A percentile compares a stretch with the other conserved stretches of the same genome.
phyloP scores from a whole-genome alignment of 2,113 vertebrate genomes.

The Amblyornis subalaris region DNA sequence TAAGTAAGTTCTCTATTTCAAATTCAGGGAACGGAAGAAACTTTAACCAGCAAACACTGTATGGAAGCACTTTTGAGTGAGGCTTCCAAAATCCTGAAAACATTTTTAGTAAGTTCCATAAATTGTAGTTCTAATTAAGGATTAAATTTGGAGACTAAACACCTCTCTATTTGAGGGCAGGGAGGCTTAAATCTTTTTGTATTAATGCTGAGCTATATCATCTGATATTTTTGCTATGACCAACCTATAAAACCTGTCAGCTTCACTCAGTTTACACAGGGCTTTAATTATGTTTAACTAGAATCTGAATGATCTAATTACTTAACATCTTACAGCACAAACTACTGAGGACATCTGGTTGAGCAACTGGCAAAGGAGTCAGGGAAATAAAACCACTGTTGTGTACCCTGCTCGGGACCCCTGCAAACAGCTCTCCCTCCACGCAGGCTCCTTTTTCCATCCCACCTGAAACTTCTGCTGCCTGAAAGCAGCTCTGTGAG shows the following conservation, averaged over 20 bases:
- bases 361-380: constrained; percentile 25
- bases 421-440: background rate
- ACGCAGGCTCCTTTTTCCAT: background rate
- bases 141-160: constrained; percentile 32
- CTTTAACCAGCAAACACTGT: background rate
- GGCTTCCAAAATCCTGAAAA: background rate
- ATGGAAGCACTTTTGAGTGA: background rate
- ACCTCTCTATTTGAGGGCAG: constrained; percentile 20
- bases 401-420: background rate
- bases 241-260: constrained; percentile 66
- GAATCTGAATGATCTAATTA: constrained; percentile 63
- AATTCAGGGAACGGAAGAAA: background rate
- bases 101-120: background rate
- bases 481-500: background rate
- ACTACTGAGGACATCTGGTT: constrained; percentile 55
- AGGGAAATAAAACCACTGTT: background rate
- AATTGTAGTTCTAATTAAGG: constrained; percentile 18
- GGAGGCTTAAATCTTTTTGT: constrained; percentile 36
- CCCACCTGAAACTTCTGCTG: background rate
- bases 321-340: constrained; percentile 58
- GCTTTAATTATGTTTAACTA: constrained; percentile 66
- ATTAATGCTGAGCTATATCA: constrained; percentile 48
- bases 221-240: constrained; percentile 59
- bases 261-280: constrained; percentile 60
- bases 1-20: background rate